These are phyloP conservation scores for Drosophila cognata DNA, from an alignment of 2,888 invertebrate species.

Conservation along the genomic window DNA sequence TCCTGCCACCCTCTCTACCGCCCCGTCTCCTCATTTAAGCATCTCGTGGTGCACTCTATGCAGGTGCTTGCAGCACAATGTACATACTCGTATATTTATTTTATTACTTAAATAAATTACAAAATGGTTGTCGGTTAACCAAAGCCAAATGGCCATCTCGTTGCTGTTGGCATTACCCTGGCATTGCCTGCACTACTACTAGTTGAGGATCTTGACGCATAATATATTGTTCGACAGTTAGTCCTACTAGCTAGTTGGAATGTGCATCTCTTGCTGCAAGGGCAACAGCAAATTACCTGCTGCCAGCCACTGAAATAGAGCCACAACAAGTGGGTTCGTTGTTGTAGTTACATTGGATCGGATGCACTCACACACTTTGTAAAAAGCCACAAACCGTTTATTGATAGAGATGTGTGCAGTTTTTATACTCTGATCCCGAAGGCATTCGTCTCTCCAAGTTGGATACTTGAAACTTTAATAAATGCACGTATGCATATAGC, in stretches of 20 bases:
- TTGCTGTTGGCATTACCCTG: constrained; percentile 2
- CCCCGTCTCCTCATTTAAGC: neutral
- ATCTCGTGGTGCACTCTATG: constrained; percentile 12
- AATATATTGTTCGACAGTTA: constrained; percentile 65
- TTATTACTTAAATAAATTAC: constrained; percentile 79
- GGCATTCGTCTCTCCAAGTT: neutral
- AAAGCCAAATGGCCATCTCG: constrained; percentile 71
- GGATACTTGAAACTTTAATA: constrained; percentile 2
- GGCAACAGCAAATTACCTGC: constrained; percentile 7
- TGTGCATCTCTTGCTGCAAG: constrained; percentile 4
- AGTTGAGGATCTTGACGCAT: constrained; percentile 67
- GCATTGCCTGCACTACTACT: constrained; percentile 9
- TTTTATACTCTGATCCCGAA: neutral
- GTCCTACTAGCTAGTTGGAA: neutral
- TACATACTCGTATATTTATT: constrained; percentile 74
- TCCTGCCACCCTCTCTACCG: neutral
- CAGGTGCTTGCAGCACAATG: constrained; percentile 44
- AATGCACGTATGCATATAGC: neutral
- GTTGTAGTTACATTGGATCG: constrained; percentile 8
- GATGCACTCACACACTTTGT: constrained; percentile 7
- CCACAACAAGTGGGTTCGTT: constrained; percentile 24
- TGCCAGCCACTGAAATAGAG: constrained; percentile 4
- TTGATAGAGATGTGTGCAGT: constrained; percentile 7
- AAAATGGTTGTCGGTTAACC: constrained; percentile 79
- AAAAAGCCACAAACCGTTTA: constrained; percentile 1